Conservation (phyloP, 2,113 vertebrate species). For the Chelonoidis abingdonii region DNA sequence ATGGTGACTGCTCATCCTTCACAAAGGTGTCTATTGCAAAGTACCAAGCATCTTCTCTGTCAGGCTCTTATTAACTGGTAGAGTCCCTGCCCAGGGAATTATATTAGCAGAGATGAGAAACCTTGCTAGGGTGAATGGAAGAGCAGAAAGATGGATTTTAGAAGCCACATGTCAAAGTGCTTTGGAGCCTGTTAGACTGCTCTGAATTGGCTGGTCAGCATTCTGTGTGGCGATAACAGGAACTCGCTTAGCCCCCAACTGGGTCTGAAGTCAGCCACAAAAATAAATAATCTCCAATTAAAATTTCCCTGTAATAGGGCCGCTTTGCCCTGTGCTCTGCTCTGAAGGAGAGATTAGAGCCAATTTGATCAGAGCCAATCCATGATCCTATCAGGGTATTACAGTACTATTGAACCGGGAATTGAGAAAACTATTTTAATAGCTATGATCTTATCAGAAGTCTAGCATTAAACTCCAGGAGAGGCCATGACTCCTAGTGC, state of each 20-base stretch:
- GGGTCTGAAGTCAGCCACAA: background rate
- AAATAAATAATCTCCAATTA: conserved; percentile 38
- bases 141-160: background rate
- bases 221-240: background rate
- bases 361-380: conserved; percentile 43
- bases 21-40: background rate
- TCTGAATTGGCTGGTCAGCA: conserved; percentile 29
- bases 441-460: background rate
- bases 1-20: background rate
- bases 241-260: background rate
- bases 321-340: background rate
- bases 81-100: background rate
- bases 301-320: background rate
- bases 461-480: conserved; percentile 1
- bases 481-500: accelerated
- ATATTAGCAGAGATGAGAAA: background rate
- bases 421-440: conserved; percentile 49
- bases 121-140: background rate
- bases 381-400: conserved; percentile 48
- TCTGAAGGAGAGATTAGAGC: conserved; percentile 20
- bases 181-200: background rate
- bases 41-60: background rate
- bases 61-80: background rate
- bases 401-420: conserved; percentile 36
- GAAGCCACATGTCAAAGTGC: background rate